Conservation (phyloP, 30 jellyfish, hydroid and myxozoan species). For the Hydra vulgaris region DNA sequence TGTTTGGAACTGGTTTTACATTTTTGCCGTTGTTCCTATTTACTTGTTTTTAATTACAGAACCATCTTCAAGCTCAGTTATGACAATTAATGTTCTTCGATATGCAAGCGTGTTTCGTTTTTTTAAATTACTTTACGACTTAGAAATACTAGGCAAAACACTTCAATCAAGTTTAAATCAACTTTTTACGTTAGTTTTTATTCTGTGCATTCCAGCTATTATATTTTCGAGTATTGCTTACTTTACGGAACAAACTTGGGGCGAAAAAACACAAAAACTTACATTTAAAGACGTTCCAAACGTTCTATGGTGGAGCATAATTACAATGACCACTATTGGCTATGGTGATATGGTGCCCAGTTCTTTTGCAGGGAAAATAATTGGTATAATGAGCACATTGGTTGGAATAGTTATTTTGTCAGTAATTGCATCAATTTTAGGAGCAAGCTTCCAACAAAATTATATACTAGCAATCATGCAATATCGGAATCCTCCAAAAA, state of each 20-base stretch:
- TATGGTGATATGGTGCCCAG: slow-evolving; percentile 75
- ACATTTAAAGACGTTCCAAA: slow-evolving; percentile 48
- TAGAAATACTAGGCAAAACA: slow-evolving; percentile 76
- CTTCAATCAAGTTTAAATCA: slow-evolving; percentile 88
- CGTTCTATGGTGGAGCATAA: slow-evolving; percentile 85
- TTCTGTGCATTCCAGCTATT: slow-evolving; percentile 62
- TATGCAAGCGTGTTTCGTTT: slow-evolving; percentile 66
- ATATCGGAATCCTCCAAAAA: slow-evolving; percentile 51
- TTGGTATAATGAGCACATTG: slow-evolving; percentile 83
- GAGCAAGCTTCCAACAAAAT: slow-evolving; percentile 86
- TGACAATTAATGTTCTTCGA: slow-evolving; percentile 66
- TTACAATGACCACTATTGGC: slow-evolving; percentile 96
- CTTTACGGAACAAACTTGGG: slow-evolving; percentile 63
- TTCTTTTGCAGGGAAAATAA: slow-evolving; percentile 52
- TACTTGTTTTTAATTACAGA: slow-evolving; percentile 35
- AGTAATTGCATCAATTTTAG: slow-evolving; percentile 78
- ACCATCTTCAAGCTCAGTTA: slow-evolving; percentile 19
- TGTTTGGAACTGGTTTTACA: slow-evolving; percentile 55
- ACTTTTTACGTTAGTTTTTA: slow-evolving; percentile 42
- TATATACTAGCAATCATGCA: slow-evolving; percentile 78
- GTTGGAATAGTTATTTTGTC: slow-evolving; percentile 75
- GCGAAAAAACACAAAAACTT: slow-evolving; percentile 28
- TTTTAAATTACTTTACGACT: slow-evolving; percentile 58
- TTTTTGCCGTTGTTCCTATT: slow-evolving; percentile 60
- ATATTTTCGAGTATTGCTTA: slow-evolving; percentile 62